Conservation (phyloP, 2,113 vertebrate genomes). For the Gopherus evgoodei region DNA sequence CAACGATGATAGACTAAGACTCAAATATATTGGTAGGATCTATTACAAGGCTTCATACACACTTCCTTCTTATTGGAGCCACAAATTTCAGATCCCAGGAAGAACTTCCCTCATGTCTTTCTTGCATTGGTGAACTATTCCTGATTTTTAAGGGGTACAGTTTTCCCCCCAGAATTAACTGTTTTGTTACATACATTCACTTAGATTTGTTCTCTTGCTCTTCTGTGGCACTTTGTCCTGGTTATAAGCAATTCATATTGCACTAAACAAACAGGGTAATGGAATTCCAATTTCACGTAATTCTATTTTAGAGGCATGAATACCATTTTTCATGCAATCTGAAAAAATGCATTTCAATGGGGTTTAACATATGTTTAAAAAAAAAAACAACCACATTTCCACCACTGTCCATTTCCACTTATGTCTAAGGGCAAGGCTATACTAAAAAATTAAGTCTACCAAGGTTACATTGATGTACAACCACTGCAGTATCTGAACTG, state of each 20-base stretch:
- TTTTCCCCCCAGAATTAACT: not conserved
- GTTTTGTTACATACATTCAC: not conserved
- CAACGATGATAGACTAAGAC: not conserved
- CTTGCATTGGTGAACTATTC: not conserved
- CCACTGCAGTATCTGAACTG: not conserved
- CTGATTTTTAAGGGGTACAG: not conserved
- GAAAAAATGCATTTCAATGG: not conserved
- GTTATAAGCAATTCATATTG: not conserved
- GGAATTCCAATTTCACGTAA: not conserved
- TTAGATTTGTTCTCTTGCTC: not conserved
- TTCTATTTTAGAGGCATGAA: not conserved
- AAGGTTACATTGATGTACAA: not conserved
- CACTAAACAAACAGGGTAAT: not conserved
- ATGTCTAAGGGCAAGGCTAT: not conserved
- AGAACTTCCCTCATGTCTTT: not conserved
- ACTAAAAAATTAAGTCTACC: not conserved
- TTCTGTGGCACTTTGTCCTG: not conserved
- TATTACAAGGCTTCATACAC: not conserved
- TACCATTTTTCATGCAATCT: not conserved
- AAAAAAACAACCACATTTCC: not conserved
- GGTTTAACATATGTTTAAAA: not conserved
- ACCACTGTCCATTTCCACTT: too few species aligned
- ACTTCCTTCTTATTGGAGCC: not conserved
- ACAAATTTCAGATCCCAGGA: not conserved
- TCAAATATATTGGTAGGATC: not conserved